Base-by-base conservation (phyloP, 1,140 invertebrate species). In the Eulimnadia texana region DNA sequence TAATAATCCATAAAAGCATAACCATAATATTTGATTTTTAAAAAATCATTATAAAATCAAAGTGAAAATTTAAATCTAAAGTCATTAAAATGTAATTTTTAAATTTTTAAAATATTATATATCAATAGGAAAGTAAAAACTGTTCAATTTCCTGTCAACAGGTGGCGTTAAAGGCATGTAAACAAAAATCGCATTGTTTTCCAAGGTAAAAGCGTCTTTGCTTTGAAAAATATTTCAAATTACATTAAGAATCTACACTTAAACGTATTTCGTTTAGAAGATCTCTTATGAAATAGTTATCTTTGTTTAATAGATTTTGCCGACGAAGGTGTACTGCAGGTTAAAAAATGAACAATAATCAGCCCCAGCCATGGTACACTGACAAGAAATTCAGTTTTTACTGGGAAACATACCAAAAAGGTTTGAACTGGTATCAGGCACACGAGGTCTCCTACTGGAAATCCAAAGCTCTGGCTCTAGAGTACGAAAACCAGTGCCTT, bases 371-470 rank as follows among this genome's bases (percentile, higher is more conserved):
- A 16, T 42, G 33, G 33, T 42, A 42, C 33, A 42, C 33, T 9
- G 33, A 42, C 16, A 16, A 42, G 6, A 42, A 42, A 42, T 42
- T 42, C 33, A 6, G 33, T 42, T 42, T 16, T 42, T 42, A 42
- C 33, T 42, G 33, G 33, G 16, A 6, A 16, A 42, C 33, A 6
- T 42, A 42, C 33, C 6, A 42, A 6, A 6, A 42, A 42, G 33
- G 33, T 16, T 9, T 6, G 16, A 42, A 42, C 33, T 65, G 78
- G 79, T 77, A 79, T 62, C 66, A 76, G 60, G 75, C 77, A 63
- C 75, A 78, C 65, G 73, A 80, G 69, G 55, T 82, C 13, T 77
- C 77, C 1, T 83, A 80, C 72, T 85, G 83, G 83, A 82, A 78
- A 70, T 79, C 82, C 0, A 74, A 77, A 61, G 82, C 82, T 13